Percentiles rank a stretch among this genome's conserved stretches.
Evolutionary conservation across 2,888 invertebrate genomes (phyloP).

Genomic region (Hyles lineata): DNA sequence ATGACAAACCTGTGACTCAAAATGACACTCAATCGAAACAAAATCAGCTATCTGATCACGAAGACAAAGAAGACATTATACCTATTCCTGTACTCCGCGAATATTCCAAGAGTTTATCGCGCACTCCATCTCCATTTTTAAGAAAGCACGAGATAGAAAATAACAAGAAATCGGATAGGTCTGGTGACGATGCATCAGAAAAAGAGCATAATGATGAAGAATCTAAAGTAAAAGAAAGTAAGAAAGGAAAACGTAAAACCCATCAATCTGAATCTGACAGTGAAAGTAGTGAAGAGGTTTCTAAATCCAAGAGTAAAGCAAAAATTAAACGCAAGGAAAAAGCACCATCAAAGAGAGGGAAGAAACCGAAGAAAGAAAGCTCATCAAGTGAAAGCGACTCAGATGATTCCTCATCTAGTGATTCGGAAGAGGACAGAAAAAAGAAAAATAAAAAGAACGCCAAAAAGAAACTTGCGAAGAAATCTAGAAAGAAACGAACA

Average conservation of each 20-base stretch:
- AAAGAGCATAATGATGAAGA: constrained; percentile 80
- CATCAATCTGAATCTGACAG: constrained; percentile 81
- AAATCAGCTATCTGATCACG: constrained; percentile 72
- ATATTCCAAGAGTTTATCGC: constrained; percentile 91
- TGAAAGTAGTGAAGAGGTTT: constrained; percentile 74
- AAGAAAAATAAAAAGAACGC: constrained; percentile 79
- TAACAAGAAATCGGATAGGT: constrained; percentile 73
- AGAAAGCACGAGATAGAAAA: constrained; percentile 86
- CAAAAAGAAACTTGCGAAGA: constrained; percentile 78
- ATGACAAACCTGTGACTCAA: constrained; percentile 66
- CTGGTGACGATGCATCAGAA: constrained; percentile 74
- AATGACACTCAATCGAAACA: constrained; percentile 64
- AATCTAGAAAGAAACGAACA: constrained; percentile 75
- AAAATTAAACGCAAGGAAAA: constrained; percentile 83
- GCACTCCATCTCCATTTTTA: constrained; percentile 94
- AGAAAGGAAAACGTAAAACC: constrained; percentile 82
- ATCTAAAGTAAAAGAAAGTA: constrained; percentile 53
- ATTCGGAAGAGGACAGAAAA: constrained; percentile 80
- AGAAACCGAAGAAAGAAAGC: constrained; percentile 77
- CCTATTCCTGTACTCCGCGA: constrained; percentile 73
- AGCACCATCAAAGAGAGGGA: constrained; percentile 83
- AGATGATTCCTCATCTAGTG: constrained; percentile 80
- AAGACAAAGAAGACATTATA: constrained; percentile 74
- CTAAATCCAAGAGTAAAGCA: constrained; percentile 75
- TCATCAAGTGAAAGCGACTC: constrained; percentile 82